These are phyloP conservation scores for Sturnus vulgaris DNA, from an alignment of 2,113 vertebrate species.

Conservation along the genomic window DNA sequence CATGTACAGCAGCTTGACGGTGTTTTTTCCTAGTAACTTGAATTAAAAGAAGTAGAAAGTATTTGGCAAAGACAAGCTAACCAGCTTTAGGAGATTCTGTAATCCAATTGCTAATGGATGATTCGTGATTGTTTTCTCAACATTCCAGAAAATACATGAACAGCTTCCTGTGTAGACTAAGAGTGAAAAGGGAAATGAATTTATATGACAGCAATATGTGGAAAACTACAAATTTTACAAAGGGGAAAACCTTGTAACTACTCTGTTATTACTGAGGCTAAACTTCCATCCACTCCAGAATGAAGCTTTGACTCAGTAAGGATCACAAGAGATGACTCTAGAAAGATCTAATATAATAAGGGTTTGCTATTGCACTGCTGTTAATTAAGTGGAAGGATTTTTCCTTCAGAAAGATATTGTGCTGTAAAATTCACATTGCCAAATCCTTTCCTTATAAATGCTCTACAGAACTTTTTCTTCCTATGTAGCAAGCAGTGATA, in stretches of 20 bases:
- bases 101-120: not conserved
- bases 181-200: not conserved
- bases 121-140: not conserved
- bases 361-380: not conserved
- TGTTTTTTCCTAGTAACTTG: not conserved
- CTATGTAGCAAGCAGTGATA: not conserved
- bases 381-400: not conserved
- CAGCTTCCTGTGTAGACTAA: not conserved
- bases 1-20: not conserved
- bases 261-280: not conserved
- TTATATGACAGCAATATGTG: not conserved
- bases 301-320: not conserved
- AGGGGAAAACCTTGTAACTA: not conserved
- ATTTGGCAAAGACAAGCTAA: conserved; percentile 29
- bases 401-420: not conserved
- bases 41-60: not conserved
- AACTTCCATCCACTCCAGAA: not conserved
- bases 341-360: not conserved
- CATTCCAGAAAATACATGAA: conserved; percentile 1
- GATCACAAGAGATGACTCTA: not conserved
- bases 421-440: not conserved
- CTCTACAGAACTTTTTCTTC: not conserved
- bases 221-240: not conserved
- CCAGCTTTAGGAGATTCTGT: not conserved
- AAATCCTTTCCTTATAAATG: not conserved